phyloP scores from a whole-genome alignment of 2,888 invertebrate genomes.

The Ferdinandea cuprea region DNA sequence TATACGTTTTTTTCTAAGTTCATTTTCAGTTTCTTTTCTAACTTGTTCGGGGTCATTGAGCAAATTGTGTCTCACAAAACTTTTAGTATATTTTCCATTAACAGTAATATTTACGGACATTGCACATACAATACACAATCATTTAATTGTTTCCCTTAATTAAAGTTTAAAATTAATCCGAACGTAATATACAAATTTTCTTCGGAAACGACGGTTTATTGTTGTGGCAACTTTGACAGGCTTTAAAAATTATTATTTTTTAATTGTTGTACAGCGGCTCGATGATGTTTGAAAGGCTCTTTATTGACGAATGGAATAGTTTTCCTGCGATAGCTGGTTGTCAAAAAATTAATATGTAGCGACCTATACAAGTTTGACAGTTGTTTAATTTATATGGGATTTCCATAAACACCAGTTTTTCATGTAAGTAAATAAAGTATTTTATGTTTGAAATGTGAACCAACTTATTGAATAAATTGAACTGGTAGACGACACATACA shows the following conservation, averaged over 20 bases:
- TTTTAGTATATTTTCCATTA: slow-evolving; percentile 84
- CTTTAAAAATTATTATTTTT: slow-evolving; percentile 3
- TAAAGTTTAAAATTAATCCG: not conserved
- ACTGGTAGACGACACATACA: no score
- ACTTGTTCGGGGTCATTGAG: slow-evolving; percentile 84
- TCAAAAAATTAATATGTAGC: no score
- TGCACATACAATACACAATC: slow-evolving; percentile 28
- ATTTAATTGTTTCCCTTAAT: not conserved
- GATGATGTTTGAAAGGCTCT: not conserved
- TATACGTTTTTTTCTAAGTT: slow-evolving; percentile 85
- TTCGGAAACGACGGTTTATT: slow-evolving; percentile 47
- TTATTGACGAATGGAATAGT: not conserved
- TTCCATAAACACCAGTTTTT: no score
- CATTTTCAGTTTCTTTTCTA: slow-evolving; percentile 85
- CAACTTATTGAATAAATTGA: no score
- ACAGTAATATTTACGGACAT: slow-evolving; percentile 87
- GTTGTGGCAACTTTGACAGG: slow-evolving; percentile 53
- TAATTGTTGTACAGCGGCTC: slow-evolving; percentile 12
- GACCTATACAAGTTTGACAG: no score
- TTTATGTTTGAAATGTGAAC: no score
- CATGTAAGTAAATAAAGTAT: no score
- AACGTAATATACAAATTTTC: no score
- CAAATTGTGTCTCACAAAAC: slow-evolving; percentile 83
- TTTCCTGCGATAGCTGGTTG: not conserved
- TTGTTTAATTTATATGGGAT: no score